Base-by-base conservation (phyloP, 1,140 invertebrate genomes). In the Drosophila varians region DNA sequence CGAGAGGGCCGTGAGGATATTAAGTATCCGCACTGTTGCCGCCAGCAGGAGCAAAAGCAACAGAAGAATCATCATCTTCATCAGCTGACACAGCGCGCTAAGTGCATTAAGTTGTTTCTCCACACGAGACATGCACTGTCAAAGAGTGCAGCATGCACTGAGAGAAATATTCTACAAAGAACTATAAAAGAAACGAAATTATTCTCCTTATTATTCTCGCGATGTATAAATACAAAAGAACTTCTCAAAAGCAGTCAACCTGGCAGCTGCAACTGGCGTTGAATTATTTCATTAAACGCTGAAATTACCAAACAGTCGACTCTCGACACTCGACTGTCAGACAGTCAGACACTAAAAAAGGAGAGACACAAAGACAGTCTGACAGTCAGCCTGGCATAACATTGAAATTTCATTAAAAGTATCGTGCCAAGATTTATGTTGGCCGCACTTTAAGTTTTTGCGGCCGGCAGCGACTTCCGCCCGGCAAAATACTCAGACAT, bases 371-470 rank as follows among this genome's bases (percentile, higher is more conserved):
- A 47, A 76, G 31, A 45, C 72, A 61, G 34, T 49, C 47, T 23
- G 11, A 36, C 25, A 16, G 42, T 28, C 48, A 48, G 16, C 25
- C 56, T 38, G 42, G 46, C 54, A 60, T 60, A 83, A 86, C 80
- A 86, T 86, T 86, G 80, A 86, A 86, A 86, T 86, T 86, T 86
- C 80, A 86, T 86, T 86, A 86, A 86, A 87, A 87, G 80, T 77
- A 86, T 76, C 80, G 79, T 53, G 36, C 40, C 21, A 80, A 66
- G 62, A 86, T 86, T 86, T 86, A 86, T 86, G 82, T 65, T 53
- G 55, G 61, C 66, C 66, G 58, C 69, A 74, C 80, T 84, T 84
- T 86, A 86, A 79, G 79, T 73, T 66, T 66, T 53, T 73, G 80
- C 76, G 57, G 65, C 65, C 58, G 60, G 76, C 76, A 74, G 52